Evolutionary conservation across 2,113 vertebrate genomes (phyloP).

Genomic region (Lagopus muta): DNA sequence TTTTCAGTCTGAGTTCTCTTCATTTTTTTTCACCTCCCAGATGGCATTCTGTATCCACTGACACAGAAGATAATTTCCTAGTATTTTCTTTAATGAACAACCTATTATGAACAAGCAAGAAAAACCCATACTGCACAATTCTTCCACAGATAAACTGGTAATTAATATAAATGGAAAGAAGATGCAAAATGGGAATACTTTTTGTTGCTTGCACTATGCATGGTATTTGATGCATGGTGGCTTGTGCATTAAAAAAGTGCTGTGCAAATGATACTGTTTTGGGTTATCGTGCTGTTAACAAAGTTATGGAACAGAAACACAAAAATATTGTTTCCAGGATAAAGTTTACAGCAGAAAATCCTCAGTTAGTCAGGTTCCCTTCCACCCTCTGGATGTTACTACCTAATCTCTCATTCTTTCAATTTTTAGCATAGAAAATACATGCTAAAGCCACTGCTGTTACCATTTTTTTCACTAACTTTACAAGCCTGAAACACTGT

Average conservation of each 20-base stretch:
- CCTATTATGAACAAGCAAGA: conserved; percentile 39
- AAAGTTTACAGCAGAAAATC: conserved; percentile 3
- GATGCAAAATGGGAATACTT: neutral
- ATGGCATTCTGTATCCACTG: conserved; percentile 56
- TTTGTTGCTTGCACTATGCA: neutral
- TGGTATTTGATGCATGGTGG: conserved; percentile 14
- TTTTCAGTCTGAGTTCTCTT: conserved; percentile 18
- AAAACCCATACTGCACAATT: conserved; percentile 41
- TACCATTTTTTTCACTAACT: neutral
- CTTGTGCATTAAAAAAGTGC: neutral
- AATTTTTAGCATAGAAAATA: neutral
- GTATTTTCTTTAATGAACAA: conserved; percentile 62
- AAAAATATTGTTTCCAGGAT: conserved; percentile 1
- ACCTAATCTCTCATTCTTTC: neutral
- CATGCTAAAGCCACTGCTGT: neutral
- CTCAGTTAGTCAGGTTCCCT: neutral
- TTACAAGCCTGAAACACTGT: neutral
- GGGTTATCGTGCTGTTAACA: conserved; percentile 25
- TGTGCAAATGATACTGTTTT: neutral
- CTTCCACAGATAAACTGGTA: conserved; percentile 26
- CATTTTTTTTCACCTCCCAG: conserved; percentile 58
- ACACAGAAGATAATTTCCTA: conserved; percentile 62
- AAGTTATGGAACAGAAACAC: conserved; percentile 23
- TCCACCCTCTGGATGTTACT: neutral
- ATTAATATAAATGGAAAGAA: conserved; percentile 47